Evolutionary conservation across 2,797 vertebrate genomes (phyloP), one percentile per base, ranked within the genome.

Genomic region (Sparus aurata): DNA sequence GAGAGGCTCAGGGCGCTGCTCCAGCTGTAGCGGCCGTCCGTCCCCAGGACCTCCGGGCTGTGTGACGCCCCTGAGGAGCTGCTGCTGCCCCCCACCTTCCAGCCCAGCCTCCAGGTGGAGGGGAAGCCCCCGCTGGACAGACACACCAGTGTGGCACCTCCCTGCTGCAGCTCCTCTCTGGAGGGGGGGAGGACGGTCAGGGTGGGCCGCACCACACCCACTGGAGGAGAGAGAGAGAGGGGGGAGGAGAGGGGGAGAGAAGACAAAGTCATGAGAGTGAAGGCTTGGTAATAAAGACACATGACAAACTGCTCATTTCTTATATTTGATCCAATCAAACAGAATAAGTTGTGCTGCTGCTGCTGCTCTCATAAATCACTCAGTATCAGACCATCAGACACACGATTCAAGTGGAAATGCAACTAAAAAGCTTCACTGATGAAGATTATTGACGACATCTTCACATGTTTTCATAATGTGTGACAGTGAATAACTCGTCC

Each of bases 351-450:
- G 41, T 41, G 38, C 4, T 57, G 20, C 70, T 63, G 50, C 30
- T 34, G 30, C 30, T 59, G 34, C 18, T 17, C 45, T 72, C 41
- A 67, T 54, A 27, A 52, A 52, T 71, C 54, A 47, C 23, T 73
- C 25, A 53, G 58, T 17, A 43, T 70, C 75, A 43, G 45, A 67
- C 55, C 68, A 52, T 59, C 61, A 57, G 27, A 22, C 50, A 53
- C 62, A 49, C n/a, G 57, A 55, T 25, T 68, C 43, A 58, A 52
- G 66, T 43, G 58, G 18, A 1, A 53, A 61, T 68, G 20, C 3
- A 22, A 12, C 52, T 54, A 12, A 45, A 43, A 43, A 12, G 41
- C 0, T 43, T 43, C 10, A 54, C 3, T 75, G 45, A 59, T 75
- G 12, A 27, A 43, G 18, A 73, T 55, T 18, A 68, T 67, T 53